Evolutionary conservation across 2,113 vertebrate species (phyloP), one percentile per base, ranked within the genome.

Genomic region (Salvelinus sp.): DNA sequence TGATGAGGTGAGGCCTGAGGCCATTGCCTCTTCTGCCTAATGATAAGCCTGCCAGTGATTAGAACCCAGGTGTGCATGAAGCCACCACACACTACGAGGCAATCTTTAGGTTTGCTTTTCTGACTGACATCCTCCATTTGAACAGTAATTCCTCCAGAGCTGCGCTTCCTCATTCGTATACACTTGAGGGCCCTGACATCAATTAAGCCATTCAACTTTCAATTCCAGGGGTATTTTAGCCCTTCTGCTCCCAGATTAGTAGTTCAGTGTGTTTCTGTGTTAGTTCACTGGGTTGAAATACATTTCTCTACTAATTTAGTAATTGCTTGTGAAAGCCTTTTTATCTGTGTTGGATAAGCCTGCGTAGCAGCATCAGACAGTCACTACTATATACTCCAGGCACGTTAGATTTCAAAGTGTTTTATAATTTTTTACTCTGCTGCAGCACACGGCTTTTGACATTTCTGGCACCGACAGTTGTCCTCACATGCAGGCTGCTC

Each of bases 181-280:
- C 89, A 88, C 89, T 86, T 28, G 82, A 85, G 90, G 87, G 90
- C 79, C 81, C 66, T 84, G 82, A 88, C 88, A 90, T 90, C 85
- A 33, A 88, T 91, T 91, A 91, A 91, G 89, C 88, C 90, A 88
- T 91, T 92, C 86, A 87, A 91, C 81, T 90, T 90, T 87, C 87
- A 89, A 88, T 91, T 91, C 85, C 88, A 81, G 73, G 73, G 81
- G 83, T 89, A 86, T 85, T 87, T 77, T 79, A 83, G 78, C 83
- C 82, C 78, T 86, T 78, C 83, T 85, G 78, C 85, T 89, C 86
- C 81, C 83, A 87, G 87, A 90, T 91, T 89, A 91, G 89, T 88
- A 84, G 78, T 88, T 89, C 88, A 90, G 76, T 90, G 89, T 82
- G 10, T 90, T 91, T 91, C 86, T 86, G 86, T 91, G 90, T 91